A percentile compares a stretch with the other conserved stretches of the same genome.
These are phyloP conservation scores for Oenanthe oenanthe DNA, from an alignment of 2,113 vertebrate genomes.

Conservation along the genomic window DNA sequence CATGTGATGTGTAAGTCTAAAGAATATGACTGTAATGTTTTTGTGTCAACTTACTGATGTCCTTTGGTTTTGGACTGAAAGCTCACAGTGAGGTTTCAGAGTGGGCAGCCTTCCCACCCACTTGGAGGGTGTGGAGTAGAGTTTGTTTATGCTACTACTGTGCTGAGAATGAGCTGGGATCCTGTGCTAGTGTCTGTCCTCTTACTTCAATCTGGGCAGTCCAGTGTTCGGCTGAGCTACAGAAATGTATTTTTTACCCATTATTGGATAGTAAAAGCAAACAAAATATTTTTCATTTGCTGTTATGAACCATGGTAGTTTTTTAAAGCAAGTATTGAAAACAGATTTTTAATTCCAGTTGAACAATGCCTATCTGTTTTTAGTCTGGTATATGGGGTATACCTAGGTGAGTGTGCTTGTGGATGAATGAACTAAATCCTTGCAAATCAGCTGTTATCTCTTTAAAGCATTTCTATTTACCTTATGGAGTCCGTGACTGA, in stretches of 20 bases:
- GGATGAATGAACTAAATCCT: not conserved
- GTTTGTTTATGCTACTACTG: not conserved
- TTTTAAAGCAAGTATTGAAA: not conserved
- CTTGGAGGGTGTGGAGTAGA: not conserved
- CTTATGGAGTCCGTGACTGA: not conserved
- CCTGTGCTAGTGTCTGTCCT: not conserved
- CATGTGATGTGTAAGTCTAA: not conserved
- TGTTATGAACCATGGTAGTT: not conserved
- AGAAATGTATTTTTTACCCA: not conserved
- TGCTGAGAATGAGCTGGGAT: not conserved
- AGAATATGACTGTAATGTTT: not conserved
- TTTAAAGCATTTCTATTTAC: not conserved
- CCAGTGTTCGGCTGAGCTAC: not conserved
- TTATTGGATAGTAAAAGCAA: not conserved
- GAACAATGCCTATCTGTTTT: not conserved
- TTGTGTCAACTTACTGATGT: not conserved
- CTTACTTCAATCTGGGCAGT: not conserved
- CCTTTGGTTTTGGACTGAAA: not conserved
- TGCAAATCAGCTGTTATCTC: not conserved
- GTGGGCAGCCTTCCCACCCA: not conserved
- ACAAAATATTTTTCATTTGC: constrained; percentile 7
- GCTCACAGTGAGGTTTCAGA: not conserved
- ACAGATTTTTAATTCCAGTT: not conserved
- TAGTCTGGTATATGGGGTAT: not conserved
- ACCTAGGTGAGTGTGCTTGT: not conserved